Percentiles rank a stretch among this genome's conserved stretches.
Evolutionary conservation across 2,113 vertebrate genomes (phyloP).

Genomic region (Rhipidura dahli): DNA sequence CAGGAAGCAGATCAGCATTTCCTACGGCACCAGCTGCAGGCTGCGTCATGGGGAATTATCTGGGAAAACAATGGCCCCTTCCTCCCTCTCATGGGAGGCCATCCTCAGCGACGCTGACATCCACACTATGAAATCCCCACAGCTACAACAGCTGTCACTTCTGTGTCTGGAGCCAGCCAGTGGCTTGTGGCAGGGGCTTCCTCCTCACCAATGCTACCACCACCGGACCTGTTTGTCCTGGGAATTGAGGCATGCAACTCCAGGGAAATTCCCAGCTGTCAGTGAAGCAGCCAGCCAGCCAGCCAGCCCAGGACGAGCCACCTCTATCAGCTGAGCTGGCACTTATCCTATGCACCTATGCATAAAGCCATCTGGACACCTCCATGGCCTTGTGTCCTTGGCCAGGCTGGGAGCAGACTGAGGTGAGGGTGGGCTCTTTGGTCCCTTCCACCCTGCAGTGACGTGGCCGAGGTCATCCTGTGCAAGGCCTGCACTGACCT

Average conservation of each 20-base stretch:
- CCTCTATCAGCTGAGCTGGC: neutral
- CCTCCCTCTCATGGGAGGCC: neutral
- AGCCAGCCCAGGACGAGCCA: neutral
- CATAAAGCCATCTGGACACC: neutral
- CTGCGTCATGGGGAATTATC: neutral
- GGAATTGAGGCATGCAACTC: fast-evolving
- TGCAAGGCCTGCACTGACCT: neutral
- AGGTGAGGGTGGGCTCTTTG: neutral
- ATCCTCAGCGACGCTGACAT: fast-evolving
- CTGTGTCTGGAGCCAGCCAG: neutral
- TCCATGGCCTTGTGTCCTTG: fast-evolving
- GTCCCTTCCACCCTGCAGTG: fast-evolving
- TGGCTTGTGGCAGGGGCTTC: fast-evolving
- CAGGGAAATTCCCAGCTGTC: neutral
- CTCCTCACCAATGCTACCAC: neutral
- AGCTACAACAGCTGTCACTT: neutral
- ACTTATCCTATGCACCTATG: neutral
- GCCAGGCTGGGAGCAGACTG: neutral
- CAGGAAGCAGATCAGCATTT: conserved; percentile 44
- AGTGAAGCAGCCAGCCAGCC: neutral
- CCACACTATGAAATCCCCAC: neutral
- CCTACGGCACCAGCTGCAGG: neutral
- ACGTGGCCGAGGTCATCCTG: neutral
- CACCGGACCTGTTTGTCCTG: fast-evolving
- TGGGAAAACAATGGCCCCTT: conserved; percentile 43